Base-by-base conservation (phyloP, 2,888 invertebrate genomes). In the Ectemnius continuus region DNA sequence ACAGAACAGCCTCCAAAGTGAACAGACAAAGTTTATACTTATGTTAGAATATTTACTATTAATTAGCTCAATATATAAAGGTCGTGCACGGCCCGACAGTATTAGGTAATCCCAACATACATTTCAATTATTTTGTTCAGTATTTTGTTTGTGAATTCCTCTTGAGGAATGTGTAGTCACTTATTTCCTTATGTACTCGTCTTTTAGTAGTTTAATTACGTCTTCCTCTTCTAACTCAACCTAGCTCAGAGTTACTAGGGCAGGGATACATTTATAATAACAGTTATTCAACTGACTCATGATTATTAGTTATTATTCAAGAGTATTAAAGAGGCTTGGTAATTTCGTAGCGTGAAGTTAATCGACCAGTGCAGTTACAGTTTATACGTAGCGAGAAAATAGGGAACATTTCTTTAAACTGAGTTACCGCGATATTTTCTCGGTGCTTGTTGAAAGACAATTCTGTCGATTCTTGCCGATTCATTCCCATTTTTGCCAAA, bases 21-120 rank as follows among this genome's bases (percentile, higher is more conserved):
- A 75, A 77, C 11, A 56, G 36, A 45, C 67, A 52, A 60, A 78
- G 76, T 78, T 81, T 79, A 78, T 74, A 73, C 79, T 76, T 75
- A 79, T 74, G 73, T 73, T 83, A 83, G 83, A 81, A 63, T 79
- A 78, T 83, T 83, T 79, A 81, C 63, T 56, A 76, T 66, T 68
- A 52, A 68, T 81, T 83, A 81, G 82, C 71, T 82, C 73, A 75
- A 77, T 82, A 80, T 82, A 80, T 82, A 79, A 82, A 79, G 71
- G 68, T 83, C 77, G 63, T 81, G 76, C 63, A 67, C 76, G 69
- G 63, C 67, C 63, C 74, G 52, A 52, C 74, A 74, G 73, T 74
- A 57, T 70, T 82, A 82, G 82, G 75, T 82, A 79, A 75, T 61
- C 75, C 62, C 70, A 68, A 20, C 46, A 46, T 72, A 61, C 63